Evolutionary conservation across 2,797 vertebrate species (phyloP).

Genomic region (Psittacula derbiana): DNA sequence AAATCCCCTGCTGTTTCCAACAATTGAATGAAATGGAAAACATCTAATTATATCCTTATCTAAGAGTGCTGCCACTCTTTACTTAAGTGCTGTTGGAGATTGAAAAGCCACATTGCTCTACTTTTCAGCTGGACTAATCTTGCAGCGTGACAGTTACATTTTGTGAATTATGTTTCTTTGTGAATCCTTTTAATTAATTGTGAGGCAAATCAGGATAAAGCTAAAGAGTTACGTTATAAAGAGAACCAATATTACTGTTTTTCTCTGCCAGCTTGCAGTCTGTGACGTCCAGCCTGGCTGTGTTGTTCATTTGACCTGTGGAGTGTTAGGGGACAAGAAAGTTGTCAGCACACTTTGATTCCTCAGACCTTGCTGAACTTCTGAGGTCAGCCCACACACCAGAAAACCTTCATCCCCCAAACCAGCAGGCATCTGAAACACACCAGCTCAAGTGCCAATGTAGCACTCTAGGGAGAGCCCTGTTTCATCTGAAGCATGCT

Average conservation of each 20-base stretch:
- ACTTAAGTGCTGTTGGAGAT: background rate
- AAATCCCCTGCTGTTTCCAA: background rate
- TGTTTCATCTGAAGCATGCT: background rate
- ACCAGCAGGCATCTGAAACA: background rate
- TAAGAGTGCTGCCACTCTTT: background rate
- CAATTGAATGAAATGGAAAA: background rate
- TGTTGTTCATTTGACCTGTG: background rate
- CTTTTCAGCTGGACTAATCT: background rate
- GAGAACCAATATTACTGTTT: background rate
- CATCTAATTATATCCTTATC: conserved; percentile 4
- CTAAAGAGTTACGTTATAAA: background rate
- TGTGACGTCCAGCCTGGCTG: background rate
- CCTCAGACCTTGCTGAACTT: background rate
- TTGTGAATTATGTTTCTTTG: background rate
- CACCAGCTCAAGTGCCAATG: fast-evolving
- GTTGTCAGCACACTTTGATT: background rate
- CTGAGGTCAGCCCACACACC: background rate
- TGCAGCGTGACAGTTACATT: background rate
- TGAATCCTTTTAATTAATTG: background rate
- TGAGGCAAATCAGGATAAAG: background rate
- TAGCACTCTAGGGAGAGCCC: background rate
- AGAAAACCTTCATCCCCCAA: background rate
- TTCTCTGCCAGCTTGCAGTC: background rate
- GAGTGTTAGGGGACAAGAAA: background rate
- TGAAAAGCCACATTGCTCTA: background rate